Conservation (phyloP, 2,113 vertebrate species). For the Hydrolagus affinis region DNA sequence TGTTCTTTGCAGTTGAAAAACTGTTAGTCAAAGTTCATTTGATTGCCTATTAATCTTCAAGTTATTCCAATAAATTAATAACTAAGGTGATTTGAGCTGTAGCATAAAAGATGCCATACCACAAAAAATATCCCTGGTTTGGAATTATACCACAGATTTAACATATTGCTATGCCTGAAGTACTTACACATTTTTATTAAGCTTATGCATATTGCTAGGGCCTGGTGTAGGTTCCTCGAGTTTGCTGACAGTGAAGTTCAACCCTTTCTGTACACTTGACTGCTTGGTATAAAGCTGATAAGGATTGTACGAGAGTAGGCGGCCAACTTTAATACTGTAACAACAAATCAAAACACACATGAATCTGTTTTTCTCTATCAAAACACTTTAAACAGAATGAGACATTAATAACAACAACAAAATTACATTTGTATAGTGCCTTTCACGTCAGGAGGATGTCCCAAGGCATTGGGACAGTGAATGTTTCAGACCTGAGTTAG, state of each 20-base stretch:
- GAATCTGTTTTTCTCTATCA: background rate
- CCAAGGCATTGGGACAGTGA: too few species aligned
- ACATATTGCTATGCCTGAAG: background rate
- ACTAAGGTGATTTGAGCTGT: background rate
- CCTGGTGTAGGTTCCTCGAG: constrained; percentile 60
- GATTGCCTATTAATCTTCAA: background rate
- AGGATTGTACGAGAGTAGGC: constrained; percentile 72
- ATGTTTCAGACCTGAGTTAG: too few species aligned
- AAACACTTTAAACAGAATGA: background rate
- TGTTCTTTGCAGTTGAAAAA: background rate
- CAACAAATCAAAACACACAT: background rate
- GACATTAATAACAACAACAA: background rate
- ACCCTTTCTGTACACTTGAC: constrained; percentile 61
- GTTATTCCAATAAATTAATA: background rate
- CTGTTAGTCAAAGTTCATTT: background rate
- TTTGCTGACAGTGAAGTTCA: constrained; percentile 66
- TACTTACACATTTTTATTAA: constrained; percentile 66
- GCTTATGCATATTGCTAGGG: constrained; percentile 59
- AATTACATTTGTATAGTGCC: too few species aligned
- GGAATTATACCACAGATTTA: background rate
- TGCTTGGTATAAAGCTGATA: constrained; percentile 91
- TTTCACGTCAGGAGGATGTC: too few species aligned
- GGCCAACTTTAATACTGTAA: constrained; percentile 82
- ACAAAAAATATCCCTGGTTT: background rate
- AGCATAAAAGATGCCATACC: too few species aligned